Base-by-base conservation (phyloP, 2,113 vertebrate species). In the Eupsittula cactorum region DNA sequence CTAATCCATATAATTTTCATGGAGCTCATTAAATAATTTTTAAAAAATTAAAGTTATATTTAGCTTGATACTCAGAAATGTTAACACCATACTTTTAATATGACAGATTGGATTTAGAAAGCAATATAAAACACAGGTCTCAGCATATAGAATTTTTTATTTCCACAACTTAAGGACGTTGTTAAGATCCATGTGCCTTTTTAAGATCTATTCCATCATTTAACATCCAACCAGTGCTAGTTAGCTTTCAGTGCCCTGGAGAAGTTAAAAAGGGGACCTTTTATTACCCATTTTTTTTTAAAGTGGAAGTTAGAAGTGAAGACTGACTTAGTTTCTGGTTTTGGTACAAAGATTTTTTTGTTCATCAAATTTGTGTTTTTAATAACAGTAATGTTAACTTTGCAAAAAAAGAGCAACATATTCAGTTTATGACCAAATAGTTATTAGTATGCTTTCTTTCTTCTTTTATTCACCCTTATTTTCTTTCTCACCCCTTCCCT, bases 71-170 rank as follows among this genome's bases (percentile, higher is more conserved):
- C 49, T 84, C 41, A 59, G 57, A 87, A 91, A 57, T 53, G 41
- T 84, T 95, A 92, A 79, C 80, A 62, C 49, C n/a, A 68, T 62
- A 46, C 65, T 97, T 96, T 92, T 92, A 93, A 85, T 76, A n/a
- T 89, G 91, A 92, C 77, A 77, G 77, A 82, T 46, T 92, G 59
- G 23, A 76, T 93, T 91, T 94, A 42, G 49, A 90, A 92, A 84
- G 81, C 67, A 85, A 73, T 87, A 74, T 73, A 73, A 92, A 95
- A 73, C n/a, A 37, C 33, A 8, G 41, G 11, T 76, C 92, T 95
- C 57, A 52, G 25, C 15, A 8, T 29, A 37, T 25, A 80, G 88
- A 89, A 73, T 73, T 84, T 93, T 91, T 92, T 91, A 87, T 84
- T 93, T 93, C 89, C 42, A 80, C 23, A 71, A 25, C 46, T 89